Conservation (phyloP, 2,888 invertebrate species). For the Cremastinae sp. region DNA sequence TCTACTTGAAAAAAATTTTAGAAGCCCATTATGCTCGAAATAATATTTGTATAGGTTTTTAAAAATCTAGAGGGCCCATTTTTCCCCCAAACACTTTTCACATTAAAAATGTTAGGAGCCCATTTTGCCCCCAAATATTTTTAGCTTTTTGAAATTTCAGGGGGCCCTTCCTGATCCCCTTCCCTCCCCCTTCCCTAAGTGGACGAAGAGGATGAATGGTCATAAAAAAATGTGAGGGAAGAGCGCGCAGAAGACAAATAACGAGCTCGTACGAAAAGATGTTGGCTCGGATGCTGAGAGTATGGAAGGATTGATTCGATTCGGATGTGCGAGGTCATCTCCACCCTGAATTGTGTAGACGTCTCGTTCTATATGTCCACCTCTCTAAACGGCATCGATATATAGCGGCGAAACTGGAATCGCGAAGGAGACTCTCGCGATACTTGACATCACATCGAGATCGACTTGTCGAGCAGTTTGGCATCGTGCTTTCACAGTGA, state of each 20-base stretch:
- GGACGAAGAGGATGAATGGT: no score
- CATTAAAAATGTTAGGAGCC: no score
- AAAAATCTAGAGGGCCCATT: no score
- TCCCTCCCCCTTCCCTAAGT: no score
- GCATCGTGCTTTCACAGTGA: constrained; percentile 55
- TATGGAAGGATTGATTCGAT: constrained; percentile 51
- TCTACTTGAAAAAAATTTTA: no score
- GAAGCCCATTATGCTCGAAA: no score
- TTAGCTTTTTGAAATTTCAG: no score
- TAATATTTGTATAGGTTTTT: no score
- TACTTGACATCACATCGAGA: constrained; percentile 54
- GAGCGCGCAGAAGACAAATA: neutral
- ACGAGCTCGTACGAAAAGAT: constrained; percentile 20
- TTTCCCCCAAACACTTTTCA: no score
- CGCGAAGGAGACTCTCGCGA: constrained; percentile 31
- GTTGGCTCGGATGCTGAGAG: constrained; percentile 6
- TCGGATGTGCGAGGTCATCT: constrained; percentile 39
- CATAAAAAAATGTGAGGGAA: neutral
- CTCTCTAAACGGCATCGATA: constrained; percentile 25
- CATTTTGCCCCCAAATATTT: no score
- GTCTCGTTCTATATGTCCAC: constrained; percentile 43
- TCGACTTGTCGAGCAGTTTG: constrained; percentile 58
- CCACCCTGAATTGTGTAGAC: constrained; percentile 41
- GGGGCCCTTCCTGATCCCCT: no score
- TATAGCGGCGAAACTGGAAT: constrained; percentile 27